Conservation (phyloP, 2,113 vertebrate species). For the Bos javanicus region DNA sequence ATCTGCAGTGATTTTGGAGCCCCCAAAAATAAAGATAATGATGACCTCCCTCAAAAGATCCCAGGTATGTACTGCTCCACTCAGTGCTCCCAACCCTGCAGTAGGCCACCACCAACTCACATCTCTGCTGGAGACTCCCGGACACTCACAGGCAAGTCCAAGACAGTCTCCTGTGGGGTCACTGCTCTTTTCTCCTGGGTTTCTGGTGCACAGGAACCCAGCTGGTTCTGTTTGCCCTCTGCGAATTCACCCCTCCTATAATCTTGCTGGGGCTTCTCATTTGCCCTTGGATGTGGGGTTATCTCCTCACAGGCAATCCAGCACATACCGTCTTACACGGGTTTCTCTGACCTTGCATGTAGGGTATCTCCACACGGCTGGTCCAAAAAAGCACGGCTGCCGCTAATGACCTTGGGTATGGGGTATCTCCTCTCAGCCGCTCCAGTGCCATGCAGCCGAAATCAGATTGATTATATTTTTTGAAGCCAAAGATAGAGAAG, state of each 20-base stretch:
- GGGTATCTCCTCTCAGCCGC: neutral
- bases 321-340: neutral
- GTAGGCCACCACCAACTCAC: neutral
- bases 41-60: neutral
- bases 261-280: neutral
- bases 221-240: neutral
- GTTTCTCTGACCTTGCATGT: neutral
- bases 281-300: neutral
- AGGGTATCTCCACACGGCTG: neutral
- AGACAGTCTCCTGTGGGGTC: neutral
- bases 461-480: neutral
- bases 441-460: neutral
- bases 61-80: neutral
- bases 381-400: fast-evolving
- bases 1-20: too few relatives aligned
- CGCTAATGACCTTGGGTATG: neutral
- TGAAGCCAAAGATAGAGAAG: neutral
- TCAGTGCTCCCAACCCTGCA: neutral
- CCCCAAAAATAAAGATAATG: neutral
- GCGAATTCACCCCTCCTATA: neutral
- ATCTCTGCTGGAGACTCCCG: neutral
- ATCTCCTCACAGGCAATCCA: neutral
- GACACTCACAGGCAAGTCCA: neutral
- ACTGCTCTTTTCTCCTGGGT: neutral
- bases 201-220: neutral